Evolutionary conservation across 2,888 invertebrate species (phyloP).

Genomic region (Nomada hirtipes): DNA sequence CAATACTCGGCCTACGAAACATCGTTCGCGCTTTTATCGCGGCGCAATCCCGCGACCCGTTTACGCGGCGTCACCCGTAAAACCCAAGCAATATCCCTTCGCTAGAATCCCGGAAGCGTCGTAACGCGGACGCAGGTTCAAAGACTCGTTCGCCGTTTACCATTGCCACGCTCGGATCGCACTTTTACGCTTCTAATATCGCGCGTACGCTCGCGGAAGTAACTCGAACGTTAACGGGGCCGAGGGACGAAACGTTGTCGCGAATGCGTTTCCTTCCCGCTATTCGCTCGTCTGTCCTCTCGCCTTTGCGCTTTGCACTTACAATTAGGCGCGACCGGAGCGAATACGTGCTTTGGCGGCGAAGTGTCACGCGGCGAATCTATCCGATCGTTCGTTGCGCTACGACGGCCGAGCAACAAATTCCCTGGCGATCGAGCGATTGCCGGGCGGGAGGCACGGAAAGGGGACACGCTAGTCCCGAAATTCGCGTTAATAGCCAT

Average conservation of each 20-base stretch:
- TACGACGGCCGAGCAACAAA: neutral
- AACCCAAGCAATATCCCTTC: conserved; percentile 81
- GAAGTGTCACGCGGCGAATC: too few species aligned
- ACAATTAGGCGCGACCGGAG: too few species aligned
- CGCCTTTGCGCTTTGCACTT: too few species aligned
- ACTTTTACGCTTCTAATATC: conserved; percentile 82
- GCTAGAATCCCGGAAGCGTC: conserved; percentile 77
- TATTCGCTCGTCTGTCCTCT: too few species aligned
- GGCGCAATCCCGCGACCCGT: conserved; percentile 65
- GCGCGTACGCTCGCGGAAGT: conserved; percentile 62
- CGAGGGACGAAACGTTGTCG: too few species aligned
- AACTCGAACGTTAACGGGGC: neutral
- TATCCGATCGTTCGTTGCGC: too few species aligned
- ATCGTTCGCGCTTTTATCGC: conserved; percentile 55
- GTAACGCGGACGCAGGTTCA: conserved; percentile 72
- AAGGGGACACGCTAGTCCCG: conserved; percentile 52
- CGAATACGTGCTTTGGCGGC: too few species aligned
- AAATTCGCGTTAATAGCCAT: conserved; percentile 74
- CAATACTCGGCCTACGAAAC: conserved; percentile 22
- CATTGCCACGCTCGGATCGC: conserved; percentile 71
- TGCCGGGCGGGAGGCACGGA: neutral
- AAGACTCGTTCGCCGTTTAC: conserved; percentile 76
- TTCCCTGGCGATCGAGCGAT: conserved; percentile 15
- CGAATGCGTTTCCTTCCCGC: too few species aligned
- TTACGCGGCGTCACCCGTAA: conserved; percentile 76